Evolutionary conservation across 2,797 vertebrate species (phyloP), one percentile per base, ranked within the genome.

Genomic region (Sebastes trivittatus): DNA sequence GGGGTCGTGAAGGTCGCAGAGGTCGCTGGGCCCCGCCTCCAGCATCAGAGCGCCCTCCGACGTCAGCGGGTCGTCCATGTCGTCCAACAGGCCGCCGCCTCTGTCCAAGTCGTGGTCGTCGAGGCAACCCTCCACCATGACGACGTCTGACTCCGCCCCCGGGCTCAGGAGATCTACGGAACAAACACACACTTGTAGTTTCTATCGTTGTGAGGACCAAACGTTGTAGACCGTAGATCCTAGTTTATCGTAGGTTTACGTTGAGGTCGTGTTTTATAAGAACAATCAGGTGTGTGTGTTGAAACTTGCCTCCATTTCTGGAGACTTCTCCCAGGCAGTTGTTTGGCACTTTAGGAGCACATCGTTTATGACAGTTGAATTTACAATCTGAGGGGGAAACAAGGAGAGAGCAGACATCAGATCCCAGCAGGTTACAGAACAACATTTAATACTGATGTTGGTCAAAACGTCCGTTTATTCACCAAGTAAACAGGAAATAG

Each of bases 361-460:
- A 99, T 75, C 98, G 97, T 92, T 99, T 99, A 82, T 99, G 98
- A 89, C 98, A 99, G 89, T 99, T 99, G 93, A 99, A 99, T 86
- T 96, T 98, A 93, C 98, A 99, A 90, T 99, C 98, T 99, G 90
- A 86, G 20, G 61, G 36, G 77, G 67, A 82, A 52, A 69, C 7
- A 52, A 63, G 18, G 42, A 60, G 1, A 70, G 30, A 63, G 7
- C 18, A 63, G 29, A 0, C 16, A 2, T 80, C 1, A 70, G 68
- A 11, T 34, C 11, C 23, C n/a, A 67, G 29, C 23, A 34, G 27
- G 13, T 49, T 13, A 23, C 2, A 13, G 2, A 5, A 6, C 7
- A 3, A 54, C 29, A 62, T 29, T 25, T 49, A 16, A 34, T 11
- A 36, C 46, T 2, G 18, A 11, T 11, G 27, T 2, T 58, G 23